These are phyloP conservation scores for Dinoponera quadriceps DNA, from an alignment of 1,140 invertebrate genomes.

Conservation along the genomic window DNA sequence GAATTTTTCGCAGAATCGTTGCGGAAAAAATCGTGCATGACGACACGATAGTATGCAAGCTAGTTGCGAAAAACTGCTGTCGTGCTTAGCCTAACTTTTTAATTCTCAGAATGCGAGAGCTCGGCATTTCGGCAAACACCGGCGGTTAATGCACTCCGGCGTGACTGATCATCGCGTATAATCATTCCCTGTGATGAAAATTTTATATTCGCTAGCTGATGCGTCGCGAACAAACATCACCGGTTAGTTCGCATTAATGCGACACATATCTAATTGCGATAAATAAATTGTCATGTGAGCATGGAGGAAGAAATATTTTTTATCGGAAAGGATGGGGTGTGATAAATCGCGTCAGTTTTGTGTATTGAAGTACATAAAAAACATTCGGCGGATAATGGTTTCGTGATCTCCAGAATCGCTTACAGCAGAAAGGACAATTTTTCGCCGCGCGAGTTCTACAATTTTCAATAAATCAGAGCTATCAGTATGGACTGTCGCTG, in stretches of 20 bases:
- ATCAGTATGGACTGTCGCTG: not conserved
- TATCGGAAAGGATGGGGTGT: not conserved
- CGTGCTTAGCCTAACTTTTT: not conserved
- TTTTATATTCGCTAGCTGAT: conserved; percentile 12
- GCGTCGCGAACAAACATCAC: conserved; percentile 13
- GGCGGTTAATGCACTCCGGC: not conserved
- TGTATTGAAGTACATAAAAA: no score
- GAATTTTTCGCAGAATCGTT: not conserved
- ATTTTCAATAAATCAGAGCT: not conserved
- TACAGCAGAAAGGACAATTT: no score
- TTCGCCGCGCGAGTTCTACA: no score
- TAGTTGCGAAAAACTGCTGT: no score
- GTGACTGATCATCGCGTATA: not conserved
- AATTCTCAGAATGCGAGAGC: not conserved
- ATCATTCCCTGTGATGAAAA: conserved; percentile 22
- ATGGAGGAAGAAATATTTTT: not conserved
- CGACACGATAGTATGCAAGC: not conserved
- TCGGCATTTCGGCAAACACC: not conserved
- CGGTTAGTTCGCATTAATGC: not conserved
- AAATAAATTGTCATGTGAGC: not conserved
- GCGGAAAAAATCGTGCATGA: not conserved
- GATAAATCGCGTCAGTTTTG: no score
- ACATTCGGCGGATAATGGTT: no score
- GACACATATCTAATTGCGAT: conserved; percentile 8
- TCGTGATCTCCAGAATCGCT: no score